A percentile compares a stretch with the other conserved stretches of the same genome.
Evolutionary conservation across 2,113 vertebrate genomes (phyloP).

Genomic region (Laterallus jamaicensis): DNA sequence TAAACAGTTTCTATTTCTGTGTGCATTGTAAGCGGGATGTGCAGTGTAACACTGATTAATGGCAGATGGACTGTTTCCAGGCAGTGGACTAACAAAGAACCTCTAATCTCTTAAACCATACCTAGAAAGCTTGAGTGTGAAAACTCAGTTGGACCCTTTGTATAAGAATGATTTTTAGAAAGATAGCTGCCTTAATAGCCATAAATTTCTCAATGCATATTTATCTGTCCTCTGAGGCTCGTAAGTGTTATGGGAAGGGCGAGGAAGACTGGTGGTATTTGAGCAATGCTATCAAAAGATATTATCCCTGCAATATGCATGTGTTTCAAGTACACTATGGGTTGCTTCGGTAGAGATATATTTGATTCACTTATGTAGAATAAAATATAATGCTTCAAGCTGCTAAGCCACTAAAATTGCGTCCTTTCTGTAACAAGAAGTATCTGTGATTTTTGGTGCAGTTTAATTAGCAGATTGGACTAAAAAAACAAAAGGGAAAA

Average conservation of each 20-base stretch:
- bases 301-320: not conserved
- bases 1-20: not conserved
- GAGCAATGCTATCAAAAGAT: not conserved
- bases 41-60: not conserved
- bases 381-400: not conserved
- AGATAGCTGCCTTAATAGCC: not conserved
- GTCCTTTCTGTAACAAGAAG: not conserved
- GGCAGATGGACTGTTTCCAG: not conserved
- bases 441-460: not conserved
- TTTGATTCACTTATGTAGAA: not conserved
- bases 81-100: not conserved
- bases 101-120: not conserved
- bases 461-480: not conserved
- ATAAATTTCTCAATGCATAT: not conserved
- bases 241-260: not conserved
- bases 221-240: not conserved
- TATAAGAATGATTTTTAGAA: not conserved
- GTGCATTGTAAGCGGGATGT: not conserved
- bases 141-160: not conserved
- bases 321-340: not conserved
- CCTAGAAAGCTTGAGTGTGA: not conserved
- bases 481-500: not conserved
- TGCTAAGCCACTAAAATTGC: not conserved
- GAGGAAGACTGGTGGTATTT: not conserved
- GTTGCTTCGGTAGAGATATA: not conserved